A percentile compares a stretch with the other conserved stretches of the same genome.
Conservation (phyloP, 2,113 vertebrate genomes). For the Brevimyrus niger region DNA sequence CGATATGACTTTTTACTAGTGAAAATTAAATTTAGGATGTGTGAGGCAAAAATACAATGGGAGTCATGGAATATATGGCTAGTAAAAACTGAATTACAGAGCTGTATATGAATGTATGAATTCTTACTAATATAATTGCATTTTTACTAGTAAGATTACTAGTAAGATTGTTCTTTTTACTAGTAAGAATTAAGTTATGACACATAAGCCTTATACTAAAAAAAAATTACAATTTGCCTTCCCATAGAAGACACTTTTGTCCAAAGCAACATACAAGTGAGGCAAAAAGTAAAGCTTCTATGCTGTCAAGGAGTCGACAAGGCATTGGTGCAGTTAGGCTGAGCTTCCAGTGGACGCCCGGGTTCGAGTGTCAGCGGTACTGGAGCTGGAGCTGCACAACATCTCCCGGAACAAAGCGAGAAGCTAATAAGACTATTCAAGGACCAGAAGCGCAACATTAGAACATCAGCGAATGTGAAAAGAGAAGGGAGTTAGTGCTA, state of each 20-base stretch:
- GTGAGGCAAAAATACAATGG: too few relatives aligned
- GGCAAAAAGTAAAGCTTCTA: neutral
- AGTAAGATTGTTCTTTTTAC: too few relatives aligned
- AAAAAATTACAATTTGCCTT: too few relatives aligned
- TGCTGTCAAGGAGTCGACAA: neutral
- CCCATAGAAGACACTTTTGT: neutral
- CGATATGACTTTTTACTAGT: too few relatives aligned
- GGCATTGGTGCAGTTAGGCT: neutral
- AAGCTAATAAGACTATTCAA: neutral
- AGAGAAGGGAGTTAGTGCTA: neutral
- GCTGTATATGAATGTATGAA: too few relatives aligned
- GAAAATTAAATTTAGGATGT: too few relatives aligned
- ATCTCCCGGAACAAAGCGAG: neutral
- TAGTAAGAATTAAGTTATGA: too few relatives aligned
- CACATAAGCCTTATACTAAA: too few relatives aligned
- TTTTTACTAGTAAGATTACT: too few relatives aligned
- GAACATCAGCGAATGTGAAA: neutral
- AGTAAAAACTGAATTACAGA: too few relatives aligned
- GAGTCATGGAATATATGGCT: too few relatives aligned
- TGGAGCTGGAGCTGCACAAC: neutral
- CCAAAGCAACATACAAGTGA: neutral
- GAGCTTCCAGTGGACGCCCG: neutral
- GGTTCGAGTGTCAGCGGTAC: neutral
- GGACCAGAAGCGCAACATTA: neutral
- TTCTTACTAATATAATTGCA: too few relatives aligned